Evolutionary conservation across 1,140 invertebrate species (phyloP).

Genomic region (Diploscapter pachys): DNA sequence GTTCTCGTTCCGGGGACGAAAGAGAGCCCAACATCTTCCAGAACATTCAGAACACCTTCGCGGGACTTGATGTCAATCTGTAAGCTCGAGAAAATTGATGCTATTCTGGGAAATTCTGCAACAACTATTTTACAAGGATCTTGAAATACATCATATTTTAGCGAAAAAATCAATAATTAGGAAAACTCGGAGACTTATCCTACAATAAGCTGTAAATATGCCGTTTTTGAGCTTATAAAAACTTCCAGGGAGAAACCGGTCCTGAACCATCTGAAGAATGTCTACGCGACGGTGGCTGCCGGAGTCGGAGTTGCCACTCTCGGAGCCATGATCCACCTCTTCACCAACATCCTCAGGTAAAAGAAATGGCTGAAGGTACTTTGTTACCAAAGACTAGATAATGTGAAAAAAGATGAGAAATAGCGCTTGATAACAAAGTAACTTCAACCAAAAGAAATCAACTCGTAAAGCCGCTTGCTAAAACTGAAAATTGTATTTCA

Average conservation of each 20-base stretch:
- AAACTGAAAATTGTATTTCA: too few relatives aligned
- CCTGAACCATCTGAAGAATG: constrained; percentile 31
- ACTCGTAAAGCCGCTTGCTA: too few relatives aligned
- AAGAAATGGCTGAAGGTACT: too few relatives aligned
- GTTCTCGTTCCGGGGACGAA: neutral
- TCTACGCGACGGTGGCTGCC: constrained; percentile 33
- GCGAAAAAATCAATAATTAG: too few relatives aligned
- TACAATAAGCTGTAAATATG: constrained; percentile 34
- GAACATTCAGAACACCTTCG: constrained; percentile 24
- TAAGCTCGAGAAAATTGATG: too few relatives aligned
- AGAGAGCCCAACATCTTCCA: constrained; percentile 27
- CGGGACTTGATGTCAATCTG: neutral
- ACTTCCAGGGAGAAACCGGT: constrained; percentile 35
- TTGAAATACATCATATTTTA: too few relatives aligned
- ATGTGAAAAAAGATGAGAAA: too few relatives aligned
- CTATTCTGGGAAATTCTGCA: too few relatives aligned
- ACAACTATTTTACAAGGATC: too few relatives aligned
- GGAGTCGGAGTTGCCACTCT: constrained; percentile 17
- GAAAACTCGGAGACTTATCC: neutral
- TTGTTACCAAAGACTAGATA: too few relatives aligned
- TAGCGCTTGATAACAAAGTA: too few relatives aligned
- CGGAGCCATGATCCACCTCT: constrained; percentile 27
- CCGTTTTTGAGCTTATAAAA: constrained; percentile 13
- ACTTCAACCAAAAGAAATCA: too few relatives aligned
- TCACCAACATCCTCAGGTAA: constrained; percentile 21